Base-by-base conservation (phyloP, 2,888 invertebrate species). In the Automeris io region DNA sequence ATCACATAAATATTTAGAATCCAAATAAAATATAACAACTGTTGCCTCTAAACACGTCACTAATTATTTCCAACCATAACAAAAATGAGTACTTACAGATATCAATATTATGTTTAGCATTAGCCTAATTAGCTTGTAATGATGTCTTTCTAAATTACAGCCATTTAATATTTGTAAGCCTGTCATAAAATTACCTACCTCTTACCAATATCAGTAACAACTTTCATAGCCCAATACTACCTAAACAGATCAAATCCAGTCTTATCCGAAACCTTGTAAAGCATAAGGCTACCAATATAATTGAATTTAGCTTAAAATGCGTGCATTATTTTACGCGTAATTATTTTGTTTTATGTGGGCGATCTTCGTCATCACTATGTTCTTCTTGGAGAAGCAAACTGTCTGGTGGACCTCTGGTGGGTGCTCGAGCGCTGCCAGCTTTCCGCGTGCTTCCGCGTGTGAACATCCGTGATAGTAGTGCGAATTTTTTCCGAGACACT, bases 401-500 rank as follows among this genome's bases (percentile, higher is more conserved):
- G 64, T 90, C 90, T 7, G 89, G 89, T 0, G 80, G 83, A 0
- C 89, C 90, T 4, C 88, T 83, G 0, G 80, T 73, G 0, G 81
- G 71, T 1, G 75, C 70, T 50, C 88, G 58, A 45, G 85, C 63
- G 37, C 60, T 61, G 21, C 73, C 73, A 12, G 72, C 57, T 53
- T 82, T 53, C 57, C 87, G 88, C 41, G 89, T 85, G 7, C 90
- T 88, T 39, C 90, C 90, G 54, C 93, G 90, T 5, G 92, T 91
- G 66, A 94, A 94, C 55, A 94, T 92, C 43, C 91, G 88, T 5
- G 93, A 93, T 46, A 94, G 80, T 75, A 93, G 94, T 13, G 93
- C 90, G 74, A 94, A 94, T 73, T 94, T 94, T 66, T 93, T 93
- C 45, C 92, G 90, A 5, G 94, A 94, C 51, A 92, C 91, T 92